A percentile compares a stretch with the other conserved stretches of the same genome.
Evolutionary conservation across 2,888 invertebrate species (phyloP).

Genomic region (Choreutis nemorana): DNA sequence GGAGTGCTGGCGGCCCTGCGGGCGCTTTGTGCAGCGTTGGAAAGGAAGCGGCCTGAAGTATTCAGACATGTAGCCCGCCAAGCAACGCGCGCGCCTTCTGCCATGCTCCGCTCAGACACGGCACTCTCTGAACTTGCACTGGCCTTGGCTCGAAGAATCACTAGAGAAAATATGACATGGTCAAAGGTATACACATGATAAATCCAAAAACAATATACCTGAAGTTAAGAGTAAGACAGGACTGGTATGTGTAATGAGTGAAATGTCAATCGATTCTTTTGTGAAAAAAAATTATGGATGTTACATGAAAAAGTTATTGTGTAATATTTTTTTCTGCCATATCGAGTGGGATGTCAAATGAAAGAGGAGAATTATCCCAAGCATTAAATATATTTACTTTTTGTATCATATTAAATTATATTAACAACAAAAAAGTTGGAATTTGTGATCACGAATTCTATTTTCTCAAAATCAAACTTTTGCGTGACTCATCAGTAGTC

Average conservation of each 20-base stretch:
- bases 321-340: too few species aligned
- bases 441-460: too few species aligned
- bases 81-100: slow-evolving; percentile 68
- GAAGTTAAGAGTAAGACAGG: too few species aligned
- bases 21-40: slow-evolving; percentile 74
- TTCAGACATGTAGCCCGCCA: slow-evolving; percentile 77
- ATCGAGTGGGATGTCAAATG: too few species aligned
- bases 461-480: too few species aligned
- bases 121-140: slow-evolving; percentile 70
- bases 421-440: background rate
- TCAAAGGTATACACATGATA: slow-evolving; percentile 67
- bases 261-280: too few species aligned
- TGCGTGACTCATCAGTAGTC: too few species aligned
- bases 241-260: too few species aligned
- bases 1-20: slow-evolving; percentile 49
- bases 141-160: slow-evolving; percentile 75
- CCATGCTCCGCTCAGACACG: slow-evolving; percentile 68
- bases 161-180: slow-evolving; percentile 79
- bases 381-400: background rate
- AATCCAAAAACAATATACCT: too few species aligned
- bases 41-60: slow-evolving; percentile 79
- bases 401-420: background rate
- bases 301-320: too few species aligned
- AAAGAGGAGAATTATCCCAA: too few species aligned
- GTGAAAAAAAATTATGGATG: too few species aligned